Conservation (phyloP, 1,140 invertebrate species). For the Teleopsis dalmanni region DNA sequence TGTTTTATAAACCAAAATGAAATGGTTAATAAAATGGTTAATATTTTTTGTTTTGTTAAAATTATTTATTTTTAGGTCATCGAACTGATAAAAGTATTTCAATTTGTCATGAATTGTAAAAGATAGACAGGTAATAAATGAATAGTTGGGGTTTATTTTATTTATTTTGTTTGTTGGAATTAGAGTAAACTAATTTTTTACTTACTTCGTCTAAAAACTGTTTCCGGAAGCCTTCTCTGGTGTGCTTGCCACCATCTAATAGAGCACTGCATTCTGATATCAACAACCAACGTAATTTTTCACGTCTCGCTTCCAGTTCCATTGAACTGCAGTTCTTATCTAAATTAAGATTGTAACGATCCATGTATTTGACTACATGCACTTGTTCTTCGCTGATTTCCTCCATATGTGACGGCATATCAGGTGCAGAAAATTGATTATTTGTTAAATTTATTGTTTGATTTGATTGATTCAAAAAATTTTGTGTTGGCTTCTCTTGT, state of each 20-base stretch:
- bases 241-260: conserved; percentile 41
- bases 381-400: conserved; percentile 25
- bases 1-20: no score
- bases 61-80: no score
- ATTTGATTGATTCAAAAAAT: no score
- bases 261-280: conserved; percentile 43
- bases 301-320: conserved; percentile 42
- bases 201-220: conserved; percentile 40
- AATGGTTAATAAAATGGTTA: no score
- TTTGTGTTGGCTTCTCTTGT: no score
- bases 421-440: neutral
- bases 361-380: conserved; percentile 33
- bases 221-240: conserved; percentile 40
- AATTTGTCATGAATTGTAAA: no score
- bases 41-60: no score
- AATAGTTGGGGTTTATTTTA: no score
- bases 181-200: neutral
- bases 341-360: conserved; percentile 43
- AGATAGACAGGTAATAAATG: no score
- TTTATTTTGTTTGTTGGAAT: no score
- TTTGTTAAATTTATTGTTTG: no score
- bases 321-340: conserved; percentile 44
- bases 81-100: no score
- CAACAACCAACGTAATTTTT: conserved; percentile 41
- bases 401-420: conserved; percentile 7